Conservation (phyloP, 2,888 invertebrate genomes). For the Noctua janthe region DNA sequence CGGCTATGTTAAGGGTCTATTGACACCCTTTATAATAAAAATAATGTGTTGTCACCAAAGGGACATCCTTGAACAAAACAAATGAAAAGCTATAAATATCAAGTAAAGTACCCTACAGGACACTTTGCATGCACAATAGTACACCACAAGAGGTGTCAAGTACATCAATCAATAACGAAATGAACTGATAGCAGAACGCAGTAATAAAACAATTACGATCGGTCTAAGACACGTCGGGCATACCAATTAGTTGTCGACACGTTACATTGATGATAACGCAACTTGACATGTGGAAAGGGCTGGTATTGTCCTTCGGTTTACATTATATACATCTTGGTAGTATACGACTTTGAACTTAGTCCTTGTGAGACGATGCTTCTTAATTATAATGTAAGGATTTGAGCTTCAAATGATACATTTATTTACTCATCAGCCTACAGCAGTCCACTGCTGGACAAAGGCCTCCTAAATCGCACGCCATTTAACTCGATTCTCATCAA, state of each 20-base stretch:
- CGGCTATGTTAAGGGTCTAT: no score
- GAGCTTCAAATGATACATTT: not conserved
- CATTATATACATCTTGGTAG: conserved; percentile 10
- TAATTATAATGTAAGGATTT: not conserved
- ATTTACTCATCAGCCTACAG: not conserved
- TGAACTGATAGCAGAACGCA: conserved; percentile 52
- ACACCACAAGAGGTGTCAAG: conserved; percentile 45
- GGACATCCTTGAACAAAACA: conserved; percentile 35
- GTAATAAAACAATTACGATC: conserved; percentile 59
- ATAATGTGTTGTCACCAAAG: not conserved
- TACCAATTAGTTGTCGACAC: conserved; percentile 47
- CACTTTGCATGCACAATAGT: conserved; percentile 35
- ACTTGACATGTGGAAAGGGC: conserved; percentile 51
- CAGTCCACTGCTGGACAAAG: no score
- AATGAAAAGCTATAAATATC: conserved; percentile 38
- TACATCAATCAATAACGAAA: conserved; percentile 58
- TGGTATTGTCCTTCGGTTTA: not conserved
- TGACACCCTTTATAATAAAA: not conserved
- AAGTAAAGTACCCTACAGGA: conserved; percentile 9
- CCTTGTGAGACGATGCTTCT: not conserved
- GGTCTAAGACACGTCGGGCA: conserved; percentile 53
- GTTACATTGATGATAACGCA: conserved; percentile 41
- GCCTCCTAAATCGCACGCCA: no score
- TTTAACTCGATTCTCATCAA: no score
- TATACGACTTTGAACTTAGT: not conserved